Evolutionary conservation across 1,140 invertebrate species (phyloP), one percentile per base, ranked within the genome.

Genomic region (Drosophila willistoni): DNA sequence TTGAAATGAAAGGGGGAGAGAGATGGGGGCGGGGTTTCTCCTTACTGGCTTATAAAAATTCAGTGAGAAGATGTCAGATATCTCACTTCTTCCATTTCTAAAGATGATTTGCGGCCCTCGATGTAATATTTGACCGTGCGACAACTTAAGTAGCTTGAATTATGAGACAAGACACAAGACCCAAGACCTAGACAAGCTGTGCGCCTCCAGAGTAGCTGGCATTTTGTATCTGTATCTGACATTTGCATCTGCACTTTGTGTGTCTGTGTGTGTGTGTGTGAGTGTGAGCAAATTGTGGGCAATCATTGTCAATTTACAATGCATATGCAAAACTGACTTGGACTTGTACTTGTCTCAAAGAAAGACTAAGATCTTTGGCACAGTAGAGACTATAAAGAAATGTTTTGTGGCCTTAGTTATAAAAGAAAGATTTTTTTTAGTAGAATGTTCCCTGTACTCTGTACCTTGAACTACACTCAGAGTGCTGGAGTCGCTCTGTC

Each of bases 231-330:
- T 63, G 51, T 33, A 62, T 71, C 44, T 34, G 33, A 17, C 75
- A 75, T 76, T 73, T 64, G 14, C 60, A 29, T 42, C 56, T 57
- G 61, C 57, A 22, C 64, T 61, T 68, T 65, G 59, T 29, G 42
- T 54, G 59, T 55, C 66, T 12, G 64, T 68, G 68, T 54, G 3
- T 25, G 62, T 74, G 77, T 67, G 65, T 54, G 64, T 61, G 29
- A 1, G n/a, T n/a, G n/a, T 29, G 71, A 81, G 85, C 85, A 89
- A 89, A 89, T 89, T 89, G 84, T 89, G 74, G 70, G 81, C 85
- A 89, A 89, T 89, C 85, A 89, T 89, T 84, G 85, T 89, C 84
- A 89, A 89, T 89, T 89, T 90, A 84, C 84, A 84, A 71, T 80
- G 77, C 85, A 72, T 63, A 77, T 71, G 72, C 74, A 79, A 72